phyloP scores from a whole-genome alignment of 2,113 vertebrate species.

The Chloropsis cyanopogon region DNA sequence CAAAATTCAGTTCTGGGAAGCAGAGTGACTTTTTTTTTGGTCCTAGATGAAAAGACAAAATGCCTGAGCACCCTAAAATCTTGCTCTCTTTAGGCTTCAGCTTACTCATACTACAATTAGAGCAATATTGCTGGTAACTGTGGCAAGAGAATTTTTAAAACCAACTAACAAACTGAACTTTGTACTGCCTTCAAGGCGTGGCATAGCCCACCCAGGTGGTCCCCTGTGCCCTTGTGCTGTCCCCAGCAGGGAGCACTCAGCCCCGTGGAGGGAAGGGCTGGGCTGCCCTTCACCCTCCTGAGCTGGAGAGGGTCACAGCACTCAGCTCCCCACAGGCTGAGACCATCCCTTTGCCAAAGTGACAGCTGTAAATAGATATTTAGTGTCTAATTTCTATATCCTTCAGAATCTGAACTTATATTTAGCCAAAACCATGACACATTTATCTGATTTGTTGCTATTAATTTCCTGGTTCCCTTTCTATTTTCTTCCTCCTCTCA shows the following conservation, averaged over 20 bases:
- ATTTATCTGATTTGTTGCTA: conserved; percentile 3
- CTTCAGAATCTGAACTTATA: background rate
- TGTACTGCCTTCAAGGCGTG: background rate
- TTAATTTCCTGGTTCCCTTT: conserved; percentile 24
- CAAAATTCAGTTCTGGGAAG: background rate
- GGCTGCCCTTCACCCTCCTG: background rate
- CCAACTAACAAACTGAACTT: background rate
- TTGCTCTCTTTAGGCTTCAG: background rate
- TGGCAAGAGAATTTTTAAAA: background rate
- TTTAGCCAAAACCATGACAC: background rate
- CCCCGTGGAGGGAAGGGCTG: background rate
- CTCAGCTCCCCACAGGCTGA: background rate
- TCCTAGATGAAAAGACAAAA: background rate
- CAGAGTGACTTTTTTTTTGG: background rate
- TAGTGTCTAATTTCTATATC: background rate
- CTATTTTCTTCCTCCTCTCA: background rate
- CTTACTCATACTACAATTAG: background rate
- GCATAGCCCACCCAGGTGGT: background rate
- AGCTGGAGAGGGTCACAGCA: background rate
- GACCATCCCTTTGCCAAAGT: background rate
- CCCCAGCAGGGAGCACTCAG: background rate
- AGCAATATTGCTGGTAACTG: background rate
- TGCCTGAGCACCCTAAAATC: background rate
- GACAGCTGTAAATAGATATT: background rate
- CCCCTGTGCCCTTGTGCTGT: background rate